A percentile compares a stretch with the other conserved stretches of the same genome.
These are phyloP conservation scores for Drosophila ustulata DNA, from an alignment of 2,888 invertebrate species.

Conservation along the genomic window DNA sequence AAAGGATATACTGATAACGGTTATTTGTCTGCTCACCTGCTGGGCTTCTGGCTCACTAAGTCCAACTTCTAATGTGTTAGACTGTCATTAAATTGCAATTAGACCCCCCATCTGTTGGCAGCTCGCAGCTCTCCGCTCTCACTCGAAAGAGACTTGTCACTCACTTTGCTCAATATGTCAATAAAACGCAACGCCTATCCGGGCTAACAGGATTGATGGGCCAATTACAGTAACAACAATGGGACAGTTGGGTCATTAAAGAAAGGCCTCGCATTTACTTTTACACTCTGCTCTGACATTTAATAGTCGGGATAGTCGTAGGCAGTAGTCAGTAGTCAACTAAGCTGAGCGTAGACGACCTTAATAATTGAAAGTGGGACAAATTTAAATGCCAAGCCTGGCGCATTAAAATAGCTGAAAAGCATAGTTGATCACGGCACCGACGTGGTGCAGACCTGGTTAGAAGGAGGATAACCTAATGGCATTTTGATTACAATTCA, in stretches of 20 bases:
- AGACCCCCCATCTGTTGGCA: conserved; percentile 7
- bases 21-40: conserved; percentile 23
- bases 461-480: conserved; percentile 52
- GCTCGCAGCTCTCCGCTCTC: not conserved
- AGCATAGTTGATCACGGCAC: not conserved
- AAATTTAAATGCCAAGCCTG: conserved; percentile 37
- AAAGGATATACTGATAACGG: conserved; percentile 11
- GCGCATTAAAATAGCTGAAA: conserved; percentile 5
- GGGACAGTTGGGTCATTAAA: conserved; percentile 23
- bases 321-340: not conserved
- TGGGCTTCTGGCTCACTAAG: conserved; percentile 5
- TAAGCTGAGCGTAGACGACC: conserved; percentile 13
- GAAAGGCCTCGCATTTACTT: conserved; percentile 11
- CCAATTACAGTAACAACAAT: conserved; percentile 42
- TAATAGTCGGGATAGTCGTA: conserved; percentile 5
- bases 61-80: conserved; percentile 29
- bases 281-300: conserved; percentile 27
- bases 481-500: conserved; percentile 67
- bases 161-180: conserved; percentile 52
- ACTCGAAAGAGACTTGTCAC: conserved; percentile 42
- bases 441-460: not conserved
- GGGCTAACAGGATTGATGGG: conserved; percentile 39
- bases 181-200: conserved; percentile 36
- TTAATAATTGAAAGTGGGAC: conserved; percentile 45
- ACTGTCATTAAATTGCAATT: conserved; percentile 62